Evolutionary conservation across 1,140 invertebrate genomes (phyloP), one percentile per base, ranked within the genome.

Genomic region (Bradysia coprophila): DNA sequence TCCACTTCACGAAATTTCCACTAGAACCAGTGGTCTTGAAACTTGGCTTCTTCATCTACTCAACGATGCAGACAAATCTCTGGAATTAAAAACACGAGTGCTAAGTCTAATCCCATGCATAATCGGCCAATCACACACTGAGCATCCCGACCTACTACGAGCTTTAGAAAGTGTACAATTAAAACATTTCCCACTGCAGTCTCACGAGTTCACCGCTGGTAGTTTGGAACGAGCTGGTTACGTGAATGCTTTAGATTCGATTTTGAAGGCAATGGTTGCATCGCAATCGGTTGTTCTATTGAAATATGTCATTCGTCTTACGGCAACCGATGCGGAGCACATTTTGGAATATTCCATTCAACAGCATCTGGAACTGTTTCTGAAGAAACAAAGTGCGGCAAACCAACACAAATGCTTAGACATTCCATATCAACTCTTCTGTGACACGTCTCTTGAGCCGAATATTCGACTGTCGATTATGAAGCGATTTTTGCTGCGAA

Each of bases 271-370:
- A 6, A 10, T 45, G 19, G 19, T 42, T 4, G 20, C 21, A 2
- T 42, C 40, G 2, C 33, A 41, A n/a, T 46, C 45, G 6, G 21
- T 18, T 5, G 21, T 40, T n/a, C 23, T 46, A 21, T 40, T 43
- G 15, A 34, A 40, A 4, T 46, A 43, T 31, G 6, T 46, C 1
- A 34, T 46, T 6, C 23, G 43, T 13, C 11, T 10, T 3, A 46
- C 41, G 11, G 38, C 38, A 3, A 4, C 20, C 5, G 45, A 46
- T 16, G 13, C 21, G 6, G 21, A 40, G n/a, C 41, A 46, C n/a
- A 31, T 46, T 11, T n/a, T 43, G 20, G 45, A 46, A 21, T 18
- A 21, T 4, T 24, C 32, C 9, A 36, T 46, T 28, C 19, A 22
- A 37, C 8, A 40, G 15, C 38, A 22, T 9, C 16, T 39, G 21